A percentile compares a stretch with the other conserved stretches of the same genome.
Conservation (phyloP, 2,888 invertebrate genomes). For the Phaedon cochleariae region DNA sequence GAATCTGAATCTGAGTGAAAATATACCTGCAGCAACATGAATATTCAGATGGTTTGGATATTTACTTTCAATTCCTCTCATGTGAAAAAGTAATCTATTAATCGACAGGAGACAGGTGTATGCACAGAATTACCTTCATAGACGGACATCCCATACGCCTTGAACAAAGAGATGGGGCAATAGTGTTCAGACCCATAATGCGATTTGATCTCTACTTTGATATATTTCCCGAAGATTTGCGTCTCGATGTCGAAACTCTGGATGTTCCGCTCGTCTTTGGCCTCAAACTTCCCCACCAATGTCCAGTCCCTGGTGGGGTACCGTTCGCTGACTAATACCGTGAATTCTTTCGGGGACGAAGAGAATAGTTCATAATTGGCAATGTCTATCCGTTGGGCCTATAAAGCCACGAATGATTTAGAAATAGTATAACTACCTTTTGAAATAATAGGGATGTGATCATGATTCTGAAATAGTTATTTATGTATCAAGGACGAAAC, state of each 20-base stretch:
- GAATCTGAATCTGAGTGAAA: too few species aligned
- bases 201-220: slow-evolving; percentile 89
- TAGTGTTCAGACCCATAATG: slow-evolving; percentile 98
- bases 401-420: neutral
- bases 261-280: slow-evolving; percentile 85
- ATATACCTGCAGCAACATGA: too few species aligned
- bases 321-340: slow-evolving; percentile 86
- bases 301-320: slow-evolving; percentile 94
- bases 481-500: too few species aligned
- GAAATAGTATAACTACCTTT: too few species aligned
- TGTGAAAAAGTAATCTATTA: too few species aligned
- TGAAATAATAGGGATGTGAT: too few species aligned
- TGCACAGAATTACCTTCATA: slow-evolving; percentile 69
- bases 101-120: too few species aligned
- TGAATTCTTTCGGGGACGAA: slow-evolving; percentile 92
- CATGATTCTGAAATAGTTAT: too few species aligned
- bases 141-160: slow-evolving; percentile 93
- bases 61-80: too few species aligned
- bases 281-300: slow-evolving; percentile 85
- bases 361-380: slow-evolving; percentile 99
- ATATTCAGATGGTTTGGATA: too few species aligned
- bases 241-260: slow-evolving; percentile 86
- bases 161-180: slow-evolving; percentile 95
- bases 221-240: slow-evolving; percentile 86
- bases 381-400: slow-evolving; percentile 88